These are phyloP conservation scores for Globodera ellingtonae DNA, from an alignment of 1,140 invertebrate species.

Conservation along the genomic window DNA sequence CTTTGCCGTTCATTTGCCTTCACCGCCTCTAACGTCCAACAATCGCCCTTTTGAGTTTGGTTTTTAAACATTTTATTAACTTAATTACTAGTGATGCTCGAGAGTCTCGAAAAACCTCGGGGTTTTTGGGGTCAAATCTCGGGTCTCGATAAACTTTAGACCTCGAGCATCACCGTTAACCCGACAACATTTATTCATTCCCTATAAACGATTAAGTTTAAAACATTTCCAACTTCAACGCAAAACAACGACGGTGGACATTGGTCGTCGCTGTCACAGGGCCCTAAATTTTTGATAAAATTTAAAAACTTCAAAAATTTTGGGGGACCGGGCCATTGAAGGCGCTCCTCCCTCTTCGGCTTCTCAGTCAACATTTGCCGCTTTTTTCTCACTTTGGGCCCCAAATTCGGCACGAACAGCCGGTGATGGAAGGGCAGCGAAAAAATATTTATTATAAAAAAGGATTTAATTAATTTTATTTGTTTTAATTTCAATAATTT, in stretches of 20 bases:
- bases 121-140: no score
- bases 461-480: no score
- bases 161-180: no score
- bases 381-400: constrained; percentile 8
- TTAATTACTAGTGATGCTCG: no score
- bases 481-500: neutral
- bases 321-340: constrained; percentile 42
- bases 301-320: neutral
- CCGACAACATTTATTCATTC: no score
- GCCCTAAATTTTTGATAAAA: constrained; percentile 27
- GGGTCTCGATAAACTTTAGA: no score
- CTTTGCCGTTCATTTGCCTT: neutral
- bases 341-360: constrained; percentile 29
- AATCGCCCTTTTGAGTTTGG: constrained; percentile 21
- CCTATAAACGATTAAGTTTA: no score
- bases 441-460: neutral
- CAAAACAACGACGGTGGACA: constrained; percentile 31
- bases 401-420: neutral
- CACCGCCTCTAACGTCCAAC: constrained; percentile 24
- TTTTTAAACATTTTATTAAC: neutral
- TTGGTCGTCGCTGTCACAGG: constrained; percentile 38
- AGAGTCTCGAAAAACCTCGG: no score
- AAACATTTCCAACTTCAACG: constrained; percentile 1
- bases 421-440: neutral
- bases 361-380: neutral